A percentile compares a stretch with the other conserved stretches of the same genome.
Conservation (phyloP, 2,888 invertebrate species). For the Drosophila leonis region DNA sequence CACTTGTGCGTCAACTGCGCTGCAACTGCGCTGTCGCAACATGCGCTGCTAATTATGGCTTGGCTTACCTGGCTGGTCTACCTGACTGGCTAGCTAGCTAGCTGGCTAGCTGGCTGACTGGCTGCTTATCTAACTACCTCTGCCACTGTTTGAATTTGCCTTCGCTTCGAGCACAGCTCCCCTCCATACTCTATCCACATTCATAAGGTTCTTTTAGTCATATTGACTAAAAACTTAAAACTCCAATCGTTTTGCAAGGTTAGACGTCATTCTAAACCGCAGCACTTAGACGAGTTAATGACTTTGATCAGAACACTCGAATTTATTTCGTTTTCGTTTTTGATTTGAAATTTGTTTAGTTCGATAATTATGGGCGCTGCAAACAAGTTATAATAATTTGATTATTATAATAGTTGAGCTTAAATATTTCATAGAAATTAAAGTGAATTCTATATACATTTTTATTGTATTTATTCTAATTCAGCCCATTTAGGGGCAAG, state of each 20-base stretch:
- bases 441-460: background rate
- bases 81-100: background rate
- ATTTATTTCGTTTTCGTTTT: slow-evolving; percentile 53
- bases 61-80: background rate
- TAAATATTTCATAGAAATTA: slow-evolving; percentile 9
- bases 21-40: slow-evolving; percentile 61
- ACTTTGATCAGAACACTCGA: slow-evolving; percentile 72
- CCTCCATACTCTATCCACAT: background rate
- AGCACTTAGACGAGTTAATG: slow-evolving; percentile 65
- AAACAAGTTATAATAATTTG: slow-evolving; percentile 45
- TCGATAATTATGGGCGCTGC: slow-evolving; percentile 11
- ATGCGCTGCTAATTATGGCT: slow-evolving; percentile 62
- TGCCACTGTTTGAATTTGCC: slow-evolving; percentile 46
- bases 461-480: background rate
- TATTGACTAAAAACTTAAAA: slow-evolving; percentile 46
- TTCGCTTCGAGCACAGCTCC: slow-evolving; percentile 14
- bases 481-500: slow-evolving; percentile 16
- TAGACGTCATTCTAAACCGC: slow-evolving; percentile 70
- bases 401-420: slow-evolving; percentile 1
- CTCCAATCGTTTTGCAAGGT: slow-evolving; percentile 72
- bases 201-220: slow-evolving; percentile 76
- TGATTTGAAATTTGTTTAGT: slow-evolving; percentile 25
- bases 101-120: background rate
- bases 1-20: slow-evolving; percentile 37
- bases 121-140: slow-evolving; percentile 49